Conservation (phyloP, 2,113 vertebrate species). For the Serilophus lunatus region DNA sequence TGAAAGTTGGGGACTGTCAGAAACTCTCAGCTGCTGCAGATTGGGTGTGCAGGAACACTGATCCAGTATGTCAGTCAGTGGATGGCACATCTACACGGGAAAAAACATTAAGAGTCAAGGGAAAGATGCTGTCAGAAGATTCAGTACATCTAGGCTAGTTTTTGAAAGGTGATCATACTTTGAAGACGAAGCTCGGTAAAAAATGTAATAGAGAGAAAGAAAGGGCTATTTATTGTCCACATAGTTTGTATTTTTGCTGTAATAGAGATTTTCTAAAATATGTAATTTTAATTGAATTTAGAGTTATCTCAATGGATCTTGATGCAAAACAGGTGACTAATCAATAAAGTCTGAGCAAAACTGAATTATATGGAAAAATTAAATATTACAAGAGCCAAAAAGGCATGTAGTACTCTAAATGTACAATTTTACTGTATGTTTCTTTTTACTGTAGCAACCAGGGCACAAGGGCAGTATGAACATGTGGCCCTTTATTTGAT, state of each 20-base stretch:
- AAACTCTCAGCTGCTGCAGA: background rate
- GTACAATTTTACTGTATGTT: conserved; percentile 42
- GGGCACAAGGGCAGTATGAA: conserved; percentile 75
- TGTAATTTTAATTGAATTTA: background rate
- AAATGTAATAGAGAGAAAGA: background rate
- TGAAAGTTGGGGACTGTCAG: background rate
- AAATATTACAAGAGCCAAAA: background rate
- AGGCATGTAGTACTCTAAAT: conserved; percentile 14
- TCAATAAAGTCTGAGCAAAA: background rate
- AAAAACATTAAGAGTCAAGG: background rate
- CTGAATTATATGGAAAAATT: background rate
- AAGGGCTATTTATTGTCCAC: background rate
- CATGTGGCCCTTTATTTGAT: conserved; percentile 84
- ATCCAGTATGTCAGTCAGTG: background rate
- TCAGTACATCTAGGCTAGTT: background rate
- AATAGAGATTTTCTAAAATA: background rate
- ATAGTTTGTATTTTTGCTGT: background rate
- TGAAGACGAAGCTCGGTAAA: background rate
- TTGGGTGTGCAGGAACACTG: background rate
- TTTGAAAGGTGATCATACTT: background rate
- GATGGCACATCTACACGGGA: background rate
- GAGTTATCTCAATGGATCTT: background rate
- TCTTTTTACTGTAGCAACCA: conserved; percentile 71
- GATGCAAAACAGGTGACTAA: background rate
- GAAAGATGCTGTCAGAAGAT: background rate